A percentile compares a stretch with the other conserved stretches of the same genome.
phyloP scores from a whole-genome alignment of 1,140 invertebrate species.

The Drosophila mojavensis region DNA sequence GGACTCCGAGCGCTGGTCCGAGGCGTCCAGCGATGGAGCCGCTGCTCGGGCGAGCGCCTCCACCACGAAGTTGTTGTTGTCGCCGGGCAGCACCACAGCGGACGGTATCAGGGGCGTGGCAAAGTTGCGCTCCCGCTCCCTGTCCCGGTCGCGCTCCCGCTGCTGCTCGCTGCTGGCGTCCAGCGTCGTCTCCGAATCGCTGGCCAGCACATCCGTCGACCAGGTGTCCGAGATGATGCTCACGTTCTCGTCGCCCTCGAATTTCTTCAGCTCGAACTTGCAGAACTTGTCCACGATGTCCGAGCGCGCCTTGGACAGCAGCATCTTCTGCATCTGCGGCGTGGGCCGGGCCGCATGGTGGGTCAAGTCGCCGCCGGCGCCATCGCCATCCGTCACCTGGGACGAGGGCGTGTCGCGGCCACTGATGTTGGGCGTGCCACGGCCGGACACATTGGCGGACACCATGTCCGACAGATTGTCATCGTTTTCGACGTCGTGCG shows the following conservation, averaged over 20 bases:
- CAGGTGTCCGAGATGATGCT: constrained; percentile 98
- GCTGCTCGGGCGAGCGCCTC: constrained; percentile 60
- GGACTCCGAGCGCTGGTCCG: constrained; percentile 95
- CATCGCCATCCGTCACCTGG: constrained; percentile 92
- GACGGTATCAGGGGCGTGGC: constrained; percentile 82
- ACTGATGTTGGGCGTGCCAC: constrained; percentile 90
- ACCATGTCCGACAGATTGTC: constrained; percentile 98
- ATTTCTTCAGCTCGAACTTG: constrained; percentile 97
- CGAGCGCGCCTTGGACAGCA: constrained; percentile 91
- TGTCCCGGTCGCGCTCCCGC: constrained; percentile 34
- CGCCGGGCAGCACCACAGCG: constrained; percentile 79
- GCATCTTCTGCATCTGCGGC: constrained; percentile 85
- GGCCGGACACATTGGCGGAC: constrained; percentile 96
- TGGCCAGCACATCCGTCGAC: constrained; percentile 98
- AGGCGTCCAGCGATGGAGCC: constrained; percentile 87
- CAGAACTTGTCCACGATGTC: constrained; percentile 99
- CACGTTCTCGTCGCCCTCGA: constrained; percentile 96
- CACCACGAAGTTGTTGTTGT: constrained; percentile 80
- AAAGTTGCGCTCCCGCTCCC: constrained; percentile 84
- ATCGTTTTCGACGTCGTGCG: constrained; percentile 85
- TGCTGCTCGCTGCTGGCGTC: constrained; percentile 86
- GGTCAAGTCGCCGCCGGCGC: constrained; percentile 62
- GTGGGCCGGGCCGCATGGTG: constrained; percentile 76
- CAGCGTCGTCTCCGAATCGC: constrained; percentile 94
- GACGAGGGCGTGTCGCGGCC: constrained; percentile 98